Evolutionary conservation across 2,113 vertebrate genomes (phyloP).

Genomic region (Lates calcarifer): DNA sequence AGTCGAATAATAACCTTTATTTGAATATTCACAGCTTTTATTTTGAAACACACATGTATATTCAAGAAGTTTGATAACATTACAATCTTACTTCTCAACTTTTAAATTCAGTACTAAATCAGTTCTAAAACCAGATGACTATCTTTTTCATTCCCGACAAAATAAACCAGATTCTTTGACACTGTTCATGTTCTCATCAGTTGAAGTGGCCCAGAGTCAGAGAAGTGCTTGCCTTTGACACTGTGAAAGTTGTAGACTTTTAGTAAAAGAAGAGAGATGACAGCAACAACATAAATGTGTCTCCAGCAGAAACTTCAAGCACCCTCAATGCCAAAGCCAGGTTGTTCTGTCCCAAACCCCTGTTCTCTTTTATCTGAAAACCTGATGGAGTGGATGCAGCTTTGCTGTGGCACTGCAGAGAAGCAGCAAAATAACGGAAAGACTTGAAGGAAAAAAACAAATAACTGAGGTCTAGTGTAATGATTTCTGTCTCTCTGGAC

Average conservation of each 20-base stretch:
- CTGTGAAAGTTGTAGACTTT: neutral
- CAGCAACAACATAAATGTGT: constrained; percentile 1
- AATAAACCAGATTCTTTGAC: neutral
- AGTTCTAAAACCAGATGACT: no score
- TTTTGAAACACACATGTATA: no score
- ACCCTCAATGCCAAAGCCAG: constrained; percentile 28
- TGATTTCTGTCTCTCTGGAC: constrained; percentile 1
- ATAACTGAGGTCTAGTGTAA: neutral
- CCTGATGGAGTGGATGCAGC: neutral
- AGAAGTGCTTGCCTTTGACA: neutral
- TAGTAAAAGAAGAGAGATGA: neutral
- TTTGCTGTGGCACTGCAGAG: neutral
- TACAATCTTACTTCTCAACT: no score
- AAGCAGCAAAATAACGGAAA: neutral
- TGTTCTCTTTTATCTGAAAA: neutral
- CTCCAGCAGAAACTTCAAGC: constrained; percentile 1
- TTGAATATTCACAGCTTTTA: no score
- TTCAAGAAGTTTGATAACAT: no score
- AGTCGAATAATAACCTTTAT: no score
- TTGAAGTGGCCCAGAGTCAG: neutral
- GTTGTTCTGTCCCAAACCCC: neutral
- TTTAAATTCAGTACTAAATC: no score
- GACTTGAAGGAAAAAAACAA: neutral
- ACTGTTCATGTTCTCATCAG: neutral
- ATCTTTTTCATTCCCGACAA: no score